These are phyloP conservation scores for Leptopilina clavipes DNA, from an alignment of 1,140 invertebrate species.

Conservation along the genomic window DNA sequence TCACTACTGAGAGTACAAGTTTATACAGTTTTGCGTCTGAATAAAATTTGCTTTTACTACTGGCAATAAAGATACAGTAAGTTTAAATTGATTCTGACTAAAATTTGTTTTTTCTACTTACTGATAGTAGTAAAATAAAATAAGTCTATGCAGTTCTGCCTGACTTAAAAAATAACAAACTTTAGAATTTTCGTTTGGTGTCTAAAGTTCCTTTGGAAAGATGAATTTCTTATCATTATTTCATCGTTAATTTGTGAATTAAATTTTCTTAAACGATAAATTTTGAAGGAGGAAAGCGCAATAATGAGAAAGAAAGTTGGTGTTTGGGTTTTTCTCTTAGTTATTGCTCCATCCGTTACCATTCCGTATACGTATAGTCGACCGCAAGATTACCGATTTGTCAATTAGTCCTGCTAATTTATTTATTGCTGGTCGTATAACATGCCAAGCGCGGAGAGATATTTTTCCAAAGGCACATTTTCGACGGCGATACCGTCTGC, in stretches of 20 bases:
- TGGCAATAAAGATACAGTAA: too few species aligned
- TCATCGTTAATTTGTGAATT: neutral
- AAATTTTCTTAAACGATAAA: neutral
- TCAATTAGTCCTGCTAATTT: conserved; percentile 57
- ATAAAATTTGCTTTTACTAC: too few species aligned
- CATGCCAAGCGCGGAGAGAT: conserved; percentile 25
- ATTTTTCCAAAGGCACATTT: conserved; percentile 36
- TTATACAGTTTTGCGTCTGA: too few species aligned
- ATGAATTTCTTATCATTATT: too few species aligned
- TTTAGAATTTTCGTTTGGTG: too few species aligned
- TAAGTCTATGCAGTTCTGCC: too few species aligned
- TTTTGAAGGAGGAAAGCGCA: neutral
- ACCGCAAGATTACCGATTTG: conserved; percentile 56
- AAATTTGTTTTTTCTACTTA: too few species aligned
- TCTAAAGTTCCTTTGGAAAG: too few species aligned
- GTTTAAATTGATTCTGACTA: too few species aligned
- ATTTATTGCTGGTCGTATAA: conserved; percentile 48
- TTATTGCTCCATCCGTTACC: conserved; percentile 56
- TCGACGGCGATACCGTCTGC: conserved; percentile 2
- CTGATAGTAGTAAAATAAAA: too few species aligned
- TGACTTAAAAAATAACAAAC: too few species aligned
- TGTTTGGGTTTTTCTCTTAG: conserved; percentile 11
- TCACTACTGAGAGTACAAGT: too few species aligned
- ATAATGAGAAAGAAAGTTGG: neutral
- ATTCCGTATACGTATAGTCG: conserved; percentile 43